phyloP scores from a whole-genome alignment of 1,140 invertebrate species.

The Globodera rostochiensis region DNA sequence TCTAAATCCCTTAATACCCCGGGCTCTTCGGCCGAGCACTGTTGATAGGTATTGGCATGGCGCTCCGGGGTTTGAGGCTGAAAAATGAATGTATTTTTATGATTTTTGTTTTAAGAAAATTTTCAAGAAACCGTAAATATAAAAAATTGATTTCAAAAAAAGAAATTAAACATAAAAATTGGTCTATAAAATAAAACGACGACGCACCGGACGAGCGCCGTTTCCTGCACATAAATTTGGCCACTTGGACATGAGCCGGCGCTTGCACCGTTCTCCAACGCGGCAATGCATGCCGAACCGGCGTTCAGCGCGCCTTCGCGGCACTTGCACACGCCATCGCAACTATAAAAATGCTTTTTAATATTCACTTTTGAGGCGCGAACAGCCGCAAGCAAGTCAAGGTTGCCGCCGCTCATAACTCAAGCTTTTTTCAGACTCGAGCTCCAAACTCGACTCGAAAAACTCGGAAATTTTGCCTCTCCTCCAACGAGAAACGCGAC shows the following conservation, averaged over 20 bases:
- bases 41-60: constrained; percentile 65
- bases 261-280: constrained; percentile 20
- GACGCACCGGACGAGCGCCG: constrained; percentile 62
- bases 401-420: too few species aligned
- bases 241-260: constrained; percentile 47
- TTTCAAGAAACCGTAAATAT: not conserved
- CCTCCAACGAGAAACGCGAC: too few species aligned
- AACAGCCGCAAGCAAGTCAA: too few species aligned
- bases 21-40: constrained; percentile 52
- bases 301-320: constrained; percentile 62
- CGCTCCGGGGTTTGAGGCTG: constrained; percentile 53
- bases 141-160: not conserved
- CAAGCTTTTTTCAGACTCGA: too few species aligned
- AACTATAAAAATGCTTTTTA: constrained; percentile 12
- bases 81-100: constrained; percentile 32
- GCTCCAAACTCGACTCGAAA: not conserved
- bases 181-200: constrained; percentile 23
- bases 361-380: too few species aligned
- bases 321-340: constrained; percentile 63
- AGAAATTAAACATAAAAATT: not conserved
- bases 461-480: too few species aligned
- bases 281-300: constrained; percentile 59
- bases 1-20: too few species aligned
- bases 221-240: constrained; percentile 56
- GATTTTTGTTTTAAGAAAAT: not conserved